Conservation (phyloP, 2,888 invertebrate genomes). For the Synanthedon tipuliformis region DNA sequence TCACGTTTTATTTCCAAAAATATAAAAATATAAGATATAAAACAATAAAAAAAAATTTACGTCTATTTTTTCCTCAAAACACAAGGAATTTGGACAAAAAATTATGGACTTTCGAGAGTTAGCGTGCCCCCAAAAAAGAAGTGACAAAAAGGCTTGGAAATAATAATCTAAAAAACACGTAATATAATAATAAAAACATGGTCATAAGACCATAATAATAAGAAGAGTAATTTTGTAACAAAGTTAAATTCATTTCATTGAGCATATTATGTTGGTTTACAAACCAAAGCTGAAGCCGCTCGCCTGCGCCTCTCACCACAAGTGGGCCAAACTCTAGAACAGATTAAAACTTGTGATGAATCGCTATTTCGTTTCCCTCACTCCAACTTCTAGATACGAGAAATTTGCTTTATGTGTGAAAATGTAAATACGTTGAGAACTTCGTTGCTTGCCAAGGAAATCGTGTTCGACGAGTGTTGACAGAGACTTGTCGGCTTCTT, state of each 20-base stretch:
- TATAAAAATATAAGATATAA: too few species aligned
- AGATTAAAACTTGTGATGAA: constrained; percentile 67
- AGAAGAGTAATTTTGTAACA: background rate
- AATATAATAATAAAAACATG: too few species aligned
- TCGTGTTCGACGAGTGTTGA: constrained; percentile 56
- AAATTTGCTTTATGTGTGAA: constrained; percentile 63
- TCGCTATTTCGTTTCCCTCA: constrained; percentile 55
- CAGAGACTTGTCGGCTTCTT: constrained; percentile 56
- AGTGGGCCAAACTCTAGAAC: constrained; percentile 57
- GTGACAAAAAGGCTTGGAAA: too few species aligned
- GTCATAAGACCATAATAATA: background rate
- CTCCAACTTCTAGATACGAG: constrained; percentile 51
- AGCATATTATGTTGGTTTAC: background rate
- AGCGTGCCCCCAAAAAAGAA: too few species aligned
- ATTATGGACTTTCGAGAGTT: too few species aligned
- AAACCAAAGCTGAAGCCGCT: constrained; percentile 4
- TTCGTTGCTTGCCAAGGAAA: constrained; percentile 51
- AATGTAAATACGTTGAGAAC: constrained; percentile 61
- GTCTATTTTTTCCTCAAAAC: too few species aligned
- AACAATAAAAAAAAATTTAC: too few species aligned
- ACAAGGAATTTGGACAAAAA: too few species aligned
- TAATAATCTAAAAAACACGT: too few species aligned
- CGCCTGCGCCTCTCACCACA: constrained; percentile 23
- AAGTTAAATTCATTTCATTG: constrained; percentile 5
- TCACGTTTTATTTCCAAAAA: too few species aligned